Conservation (phyloP, 2,888 invertebrate genomes). For the Acanthoscelides obtectus region DNA sequence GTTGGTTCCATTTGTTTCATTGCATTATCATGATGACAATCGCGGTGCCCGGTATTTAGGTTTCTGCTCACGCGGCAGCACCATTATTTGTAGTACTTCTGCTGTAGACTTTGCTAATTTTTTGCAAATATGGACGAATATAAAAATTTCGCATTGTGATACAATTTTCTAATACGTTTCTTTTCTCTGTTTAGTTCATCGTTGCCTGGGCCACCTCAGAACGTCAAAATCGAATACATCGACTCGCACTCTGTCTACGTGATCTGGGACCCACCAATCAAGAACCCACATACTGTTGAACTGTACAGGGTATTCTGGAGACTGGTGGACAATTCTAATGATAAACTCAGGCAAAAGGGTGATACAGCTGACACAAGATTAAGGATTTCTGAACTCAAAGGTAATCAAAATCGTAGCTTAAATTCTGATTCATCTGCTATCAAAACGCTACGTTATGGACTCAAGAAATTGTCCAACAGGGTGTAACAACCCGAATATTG, state of each 20-base stretch:
- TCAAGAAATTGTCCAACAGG: no score
- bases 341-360: slow-evolving; percentile 55
- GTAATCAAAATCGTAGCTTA: slow-evolving; percentile 13
- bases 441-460: no score
- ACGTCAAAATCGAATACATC: slow-evolving; percentile 55
- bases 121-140: neutral
- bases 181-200: slow-evolving; percentile 61
- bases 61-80: no score
- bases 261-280: slow-evolving; percentile 72
- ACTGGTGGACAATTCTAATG: slow-evolving; percentile 51
- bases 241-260: slow-evolving; percentile 58
- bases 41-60: no score
- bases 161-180: neutral
- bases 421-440: no score
- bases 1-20: no score
- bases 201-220: slow-evolving; percentile 75
- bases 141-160: slow-evolving; percentile 2
- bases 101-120: neutral
- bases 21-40: no score
- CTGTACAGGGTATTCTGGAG: slow-evolving; percentile 81
- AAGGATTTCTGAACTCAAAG: slow-evolving; percentile 62
- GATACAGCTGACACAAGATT: slow-evolving; percentile 71
- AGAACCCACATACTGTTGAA: slow-evolving; percentile 78
- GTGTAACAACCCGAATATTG: no score
- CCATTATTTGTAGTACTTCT: slow-evolving; percentile 1